phyloP scores from a whole-genome alignment of 2,797 vertebrate species.

The Sebastes matsubarae region DNA sequence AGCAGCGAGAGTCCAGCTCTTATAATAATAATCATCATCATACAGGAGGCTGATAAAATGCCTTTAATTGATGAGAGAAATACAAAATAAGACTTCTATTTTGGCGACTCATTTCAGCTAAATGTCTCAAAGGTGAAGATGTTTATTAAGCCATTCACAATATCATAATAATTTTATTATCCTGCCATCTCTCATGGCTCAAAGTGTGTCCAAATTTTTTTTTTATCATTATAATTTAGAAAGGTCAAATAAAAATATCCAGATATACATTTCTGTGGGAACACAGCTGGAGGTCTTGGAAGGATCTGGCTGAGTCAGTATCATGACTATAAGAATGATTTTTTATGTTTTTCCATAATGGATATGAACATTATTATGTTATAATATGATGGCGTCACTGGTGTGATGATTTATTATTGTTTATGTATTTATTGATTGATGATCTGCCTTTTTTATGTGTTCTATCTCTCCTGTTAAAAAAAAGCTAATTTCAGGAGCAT shows the following conservation, averaged over 20 bases:
- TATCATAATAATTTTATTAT: neutral
- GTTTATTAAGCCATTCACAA: constrained; percentile 28
- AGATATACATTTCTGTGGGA: neutral
- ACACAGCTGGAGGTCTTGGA: no score
- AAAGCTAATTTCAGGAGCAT: neutral
- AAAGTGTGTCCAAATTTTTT: neutral
- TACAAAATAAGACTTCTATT: constrained; percentile 19
- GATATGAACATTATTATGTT: no score
- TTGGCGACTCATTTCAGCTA: neutral
- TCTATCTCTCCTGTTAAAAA: no score
- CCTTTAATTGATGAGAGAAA: constrained; percentile 21
- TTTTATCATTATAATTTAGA: neutral
- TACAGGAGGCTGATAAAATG: constrained; percentile 28
- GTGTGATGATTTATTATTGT: no score
- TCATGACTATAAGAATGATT: no score
- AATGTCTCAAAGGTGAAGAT: constrained; percentile 14
- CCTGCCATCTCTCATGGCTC: neutral
- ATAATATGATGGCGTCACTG: no score
- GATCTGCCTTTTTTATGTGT: no score
- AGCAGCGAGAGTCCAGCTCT: constrained; percentile 52
- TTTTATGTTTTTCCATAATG: no score
- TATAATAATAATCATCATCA: constrained; percentile 25
- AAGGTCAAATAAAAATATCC: neutral
- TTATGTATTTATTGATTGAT: no score
- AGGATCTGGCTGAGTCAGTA: no score